Evolutionary conservation across 2,113 vertebrate species (phyloP).

Genomic region (Tupaia tana): DNA sequence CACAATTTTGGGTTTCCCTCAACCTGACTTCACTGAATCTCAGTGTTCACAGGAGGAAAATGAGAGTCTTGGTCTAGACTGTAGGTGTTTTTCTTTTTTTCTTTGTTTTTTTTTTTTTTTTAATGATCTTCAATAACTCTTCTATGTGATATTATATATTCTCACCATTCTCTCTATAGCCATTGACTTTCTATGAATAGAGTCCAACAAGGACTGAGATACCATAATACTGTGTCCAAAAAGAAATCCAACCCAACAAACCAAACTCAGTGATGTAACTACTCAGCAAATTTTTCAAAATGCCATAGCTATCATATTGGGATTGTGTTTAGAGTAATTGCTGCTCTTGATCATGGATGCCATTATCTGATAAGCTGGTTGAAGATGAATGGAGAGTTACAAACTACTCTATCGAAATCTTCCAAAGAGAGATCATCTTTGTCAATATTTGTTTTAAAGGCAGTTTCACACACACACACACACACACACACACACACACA

Average conservation of each 20-base stretch:
- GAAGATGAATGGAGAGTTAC: not conserved
- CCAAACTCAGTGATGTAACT: not conserved
- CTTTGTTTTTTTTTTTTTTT: not conserved
- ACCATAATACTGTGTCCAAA: not conserved
- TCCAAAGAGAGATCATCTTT: not conserved
- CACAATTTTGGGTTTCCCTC: not conserved
- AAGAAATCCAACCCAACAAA: too few relatives aligned
- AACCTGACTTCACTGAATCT: not conserved
- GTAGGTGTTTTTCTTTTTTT: not conserved
- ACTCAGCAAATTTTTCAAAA: not conserved
- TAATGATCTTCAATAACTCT: not conserved
- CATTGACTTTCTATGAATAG: not conserved
- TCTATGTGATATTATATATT: not conserved
- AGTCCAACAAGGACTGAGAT: not conserved
- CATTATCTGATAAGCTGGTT: not conserved
- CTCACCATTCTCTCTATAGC: not conserved
- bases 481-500: not conserved
- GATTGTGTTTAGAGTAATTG: not conserved
- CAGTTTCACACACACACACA: not conserved
- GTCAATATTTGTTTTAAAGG: not conserved
- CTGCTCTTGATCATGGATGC: not conserved
- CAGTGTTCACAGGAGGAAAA: not conserved
- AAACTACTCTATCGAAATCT: not conserved
- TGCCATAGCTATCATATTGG: not conserved
- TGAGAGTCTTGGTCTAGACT: rapidly evolving